Percentiles rank a stretch among this genome's conserved stretches.
Evolutionary conservation across 2,797 vertebrate species (phyloP).

Genomic region (Cryptoprocta ferox): DNA sequence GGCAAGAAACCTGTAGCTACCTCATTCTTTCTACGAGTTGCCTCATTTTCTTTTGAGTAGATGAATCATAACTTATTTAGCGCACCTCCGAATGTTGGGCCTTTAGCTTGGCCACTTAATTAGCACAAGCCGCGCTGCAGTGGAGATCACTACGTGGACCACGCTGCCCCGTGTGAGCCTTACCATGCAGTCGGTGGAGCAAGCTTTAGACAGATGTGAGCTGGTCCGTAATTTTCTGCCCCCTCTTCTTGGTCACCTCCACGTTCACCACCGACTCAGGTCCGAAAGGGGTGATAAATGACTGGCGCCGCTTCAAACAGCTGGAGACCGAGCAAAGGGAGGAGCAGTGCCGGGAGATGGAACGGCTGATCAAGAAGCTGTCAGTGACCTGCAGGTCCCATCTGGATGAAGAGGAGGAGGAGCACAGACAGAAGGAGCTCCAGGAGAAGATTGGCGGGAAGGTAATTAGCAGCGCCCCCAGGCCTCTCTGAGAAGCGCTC

Average conservation of each 20-base stretch:
- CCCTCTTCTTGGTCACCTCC: background rate
- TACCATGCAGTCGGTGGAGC: background rate
- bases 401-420: conserved; percentile 93
- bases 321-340: conserved; percentile 96
- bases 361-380: conserved; percentile 95
- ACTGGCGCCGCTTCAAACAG: conserved; percentile 98
- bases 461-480: conserved; percentile 82
- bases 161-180: background rate
- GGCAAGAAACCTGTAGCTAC: background rate
- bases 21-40: conserved; percentile 32
- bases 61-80: background rate
- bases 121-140: background rate
- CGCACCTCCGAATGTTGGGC: background rate
- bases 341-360: conserved; percentile 97
- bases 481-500: background rate
- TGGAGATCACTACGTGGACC: background rate
- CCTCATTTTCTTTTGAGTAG: conserved; percentile 57
- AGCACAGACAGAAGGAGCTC: conserved; percentile 92
- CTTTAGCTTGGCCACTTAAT: background rate
- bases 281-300: conserved; percentile 98
- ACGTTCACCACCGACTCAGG: conserved; percentile 84
- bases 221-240: background rate
- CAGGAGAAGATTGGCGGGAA: conserved; percentile 96
- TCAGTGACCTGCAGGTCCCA: conserved; percentile 96
- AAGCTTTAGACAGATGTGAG: background rate